A percentile compares a stretch with the other conserved stretches of the same genome.
Evolutionary conservation across 2,888 invertebrate species (phyloP).

Genomic region (Ormyrus nitidulus): DNA sequence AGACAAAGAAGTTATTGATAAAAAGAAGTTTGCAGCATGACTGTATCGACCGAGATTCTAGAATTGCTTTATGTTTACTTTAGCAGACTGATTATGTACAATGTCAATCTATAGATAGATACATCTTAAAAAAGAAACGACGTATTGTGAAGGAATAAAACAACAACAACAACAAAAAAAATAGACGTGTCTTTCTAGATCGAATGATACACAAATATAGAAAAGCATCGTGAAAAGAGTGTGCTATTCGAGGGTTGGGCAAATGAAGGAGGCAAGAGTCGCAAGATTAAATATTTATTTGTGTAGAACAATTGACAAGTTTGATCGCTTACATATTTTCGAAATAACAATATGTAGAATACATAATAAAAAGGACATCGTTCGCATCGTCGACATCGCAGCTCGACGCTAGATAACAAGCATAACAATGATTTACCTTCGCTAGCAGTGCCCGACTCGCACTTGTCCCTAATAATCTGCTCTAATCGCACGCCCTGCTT

Average conservation of each 20-base stretch:
- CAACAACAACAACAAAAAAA: background rate
- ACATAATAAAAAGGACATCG: constrained; percentile 8
- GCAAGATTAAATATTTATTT: constrained; percentile 45
- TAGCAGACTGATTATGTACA: background rate
- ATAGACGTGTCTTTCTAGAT: background rate
- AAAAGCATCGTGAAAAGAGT: background rate
- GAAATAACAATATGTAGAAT: constrained; percentile 3
- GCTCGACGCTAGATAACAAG: background rate
- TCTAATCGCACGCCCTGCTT: constrained; percentile 94
- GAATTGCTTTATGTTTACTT: background rate
- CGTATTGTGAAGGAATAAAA: background rate
- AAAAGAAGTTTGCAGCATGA: background rate
- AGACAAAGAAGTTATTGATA: constrained; percentile 12
- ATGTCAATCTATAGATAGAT: too few relatives aligned
- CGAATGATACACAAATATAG: background rate
- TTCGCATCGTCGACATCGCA: constrained; percentile 15
- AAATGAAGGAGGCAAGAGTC: constrained; percentile 35
- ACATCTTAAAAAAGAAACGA: too few relatives aligned
- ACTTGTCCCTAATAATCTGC: constrained; percentile 90
- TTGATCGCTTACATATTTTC: constrained; percentile 19
- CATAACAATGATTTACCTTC: constrained; percentile 64
- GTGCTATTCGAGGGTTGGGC: constrained; percentile 45
- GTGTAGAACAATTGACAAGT: constrained; percentile 36
- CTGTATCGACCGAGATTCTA: background rate
- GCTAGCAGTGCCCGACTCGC: constrained; percentile 78